Base-by-base conservation (phyloP, 2,888 invertebrate genomes). In the Tridacna crocea region DNA sequence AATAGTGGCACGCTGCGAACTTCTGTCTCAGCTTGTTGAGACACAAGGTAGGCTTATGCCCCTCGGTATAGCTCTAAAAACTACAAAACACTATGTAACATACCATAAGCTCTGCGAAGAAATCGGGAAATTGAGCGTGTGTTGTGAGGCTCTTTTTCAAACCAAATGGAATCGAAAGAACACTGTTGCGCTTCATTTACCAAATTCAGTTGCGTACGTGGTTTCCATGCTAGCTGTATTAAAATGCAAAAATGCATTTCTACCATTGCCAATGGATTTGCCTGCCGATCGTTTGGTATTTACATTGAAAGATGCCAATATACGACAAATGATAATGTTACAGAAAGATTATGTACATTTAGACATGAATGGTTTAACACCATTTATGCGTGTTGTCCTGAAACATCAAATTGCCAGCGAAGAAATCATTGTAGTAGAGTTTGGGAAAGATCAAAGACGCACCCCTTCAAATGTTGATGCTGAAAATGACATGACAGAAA, bases 221-320 rank as follows among this genome's bases (percentile, higher is more conserved):
- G 68, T 89, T 4, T 85, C 96, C 0, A 94, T 98, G 26, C 72
- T 92, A 47, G 88, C 91, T 3, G 61, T 87, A 24, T 48, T 87
- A 19, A 87, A 85, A 77, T 26, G 84, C 15, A 82, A 87, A 12
- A 77, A 84, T 36, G 89, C 90, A 10, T 92, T 92, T 73, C 73
- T 92, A 12, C 92, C 92, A 17, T 68, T 92, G 0, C 92, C 92
- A 11, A 72, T 89, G 13, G 89, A 89, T 60, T 82, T 88, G 12
- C 91, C 92, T 27, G 80, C 82, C 47, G 89, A 91, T 48, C 79
- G 91, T 47, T 77, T 92, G 11, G 74, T 80, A 10, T 90, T 90
- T 68, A 89, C 89, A 17, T 72, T 92, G 22, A 81, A 87, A 46
- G 91, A 91, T 75, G 82, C 90, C 12, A 80, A 85, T 17, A 88